Evolutionary conservation across 2,888 invertebrate species (phyloP).

Genomic region (Cantharis nigra): DNA sequence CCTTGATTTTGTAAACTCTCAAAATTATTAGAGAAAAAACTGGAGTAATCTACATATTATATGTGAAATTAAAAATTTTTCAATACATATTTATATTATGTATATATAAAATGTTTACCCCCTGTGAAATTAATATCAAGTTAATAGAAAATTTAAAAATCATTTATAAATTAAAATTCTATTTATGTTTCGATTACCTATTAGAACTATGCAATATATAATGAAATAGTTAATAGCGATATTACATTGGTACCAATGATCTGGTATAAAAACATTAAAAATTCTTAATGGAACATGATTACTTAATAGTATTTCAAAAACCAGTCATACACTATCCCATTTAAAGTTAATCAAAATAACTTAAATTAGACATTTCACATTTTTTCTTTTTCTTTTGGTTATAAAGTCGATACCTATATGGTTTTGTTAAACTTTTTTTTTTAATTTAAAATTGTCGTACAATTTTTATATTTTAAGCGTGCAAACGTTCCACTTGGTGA

Average conservation of each 20-base stretch:
- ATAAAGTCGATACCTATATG: too few species aligned
- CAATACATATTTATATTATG: too few species aligned
- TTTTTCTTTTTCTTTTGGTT: background rate
- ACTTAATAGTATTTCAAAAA: background rate
- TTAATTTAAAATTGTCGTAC: background rate
- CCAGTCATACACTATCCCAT: background rate
- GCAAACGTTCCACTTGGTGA: background rate
- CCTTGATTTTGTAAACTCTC: too few species aligned
- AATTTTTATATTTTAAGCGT: background rate
- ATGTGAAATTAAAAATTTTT: too few species aligned
- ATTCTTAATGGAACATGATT: background rate
- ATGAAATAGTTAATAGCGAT: too few species aligned
- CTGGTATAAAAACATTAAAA: background rate
- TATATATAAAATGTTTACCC: too few species aligned
- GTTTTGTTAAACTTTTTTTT: background rate
- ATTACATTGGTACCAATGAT: background rate
- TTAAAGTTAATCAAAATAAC: background rate
- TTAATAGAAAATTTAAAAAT: too few species aligned
- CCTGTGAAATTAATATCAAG: too few species aligned
- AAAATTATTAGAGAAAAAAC: too few species aligned
- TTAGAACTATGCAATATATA: background rate
- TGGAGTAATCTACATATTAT: too few species aligned
- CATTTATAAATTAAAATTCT: too few species aligned
- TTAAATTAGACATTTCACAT: background rate
- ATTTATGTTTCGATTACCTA: too few species aligned